Evolutionary conservation across 2,113 vertebrate genomes (phyloP).

Genomic region (Delphinapterus leucas): DNA sequence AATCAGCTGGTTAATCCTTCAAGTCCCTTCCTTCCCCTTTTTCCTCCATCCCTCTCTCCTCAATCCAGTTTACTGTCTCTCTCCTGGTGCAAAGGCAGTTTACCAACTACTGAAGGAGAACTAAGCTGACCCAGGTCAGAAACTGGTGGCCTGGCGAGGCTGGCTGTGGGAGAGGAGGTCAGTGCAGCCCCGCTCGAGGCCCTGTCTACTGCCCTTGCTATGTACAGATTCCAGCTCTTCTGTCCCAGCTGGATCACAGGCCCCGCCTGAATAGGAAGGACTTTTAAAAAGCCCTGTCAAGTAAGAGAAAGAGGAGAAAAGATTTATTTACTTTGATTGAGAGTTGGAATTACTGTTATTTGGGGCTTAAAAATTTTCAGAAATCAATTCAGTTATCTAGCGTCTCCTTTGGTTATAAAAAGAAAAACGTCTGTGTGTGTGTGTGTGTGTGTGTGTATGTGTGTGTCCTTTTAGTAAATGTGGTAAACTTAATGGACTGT

Average conservation of each 20-base stretch:
- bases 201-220: neutral
- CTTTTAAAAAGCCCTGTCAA: constrained; percentile 31
- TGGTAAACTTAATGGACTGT: neutral
- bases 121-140: neutral
- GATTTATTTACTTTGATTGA: neutral
- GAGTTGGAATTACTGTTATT: constrained; percentile 21
- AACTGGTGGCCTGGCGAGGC: neutral
- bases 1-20: constrained; percentile 72
- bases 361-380: constrained; percentile 20
- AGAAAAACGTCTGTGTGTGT: neutral
- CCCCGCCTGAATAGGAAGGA: neutral
- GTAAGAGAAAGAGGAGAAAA: constrained; percentile 6
- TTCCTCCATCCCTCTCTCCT: neutral
- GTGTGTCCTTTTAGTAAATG: neutral
- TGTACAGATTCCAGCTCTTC: neutral
- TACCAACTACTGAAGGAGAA: neutral
- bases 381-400: neutral
- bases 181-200: rapidly evolving
- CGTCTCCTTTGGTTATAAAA: neutral
- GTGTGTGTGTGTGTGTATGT: rapidly evolving
- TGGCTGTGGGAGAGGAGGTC: neutral
- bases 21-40: constrained; percentile 38
- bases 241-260: neutral
- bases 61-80: constrained; percentile 17
- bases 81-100: neutral